Base-by-base conservation (phyloP, 2,888 invertebrate species). In the Vesta saturnalis region DNA sequence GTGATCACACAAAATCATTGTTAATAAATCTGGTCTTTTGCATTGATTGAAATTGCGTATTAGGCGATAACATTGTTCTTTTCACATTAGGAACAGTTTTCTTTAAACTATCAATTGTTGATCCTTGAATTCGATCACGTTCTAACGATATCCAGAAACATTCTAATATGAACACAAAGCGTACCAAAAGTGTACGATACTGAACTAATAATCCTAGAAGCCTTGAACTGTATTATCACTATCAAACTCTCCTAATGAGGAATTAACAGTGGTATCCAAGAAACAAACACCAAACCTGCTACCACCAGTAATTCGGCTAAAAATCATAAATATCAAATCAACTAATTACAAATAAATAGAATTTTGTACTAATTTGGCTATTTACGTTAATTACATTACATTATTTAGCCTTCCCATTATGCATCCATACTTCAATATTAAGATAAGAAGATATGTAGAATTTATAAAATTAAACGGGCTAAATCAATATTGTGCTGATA, bases 201-300 rank as follows among this genome's bases (percentile, higher is more conserved):
- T 97, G 97, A 1, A 98, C 94, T 52, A 99, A 82, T 0, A 99
- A 85, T 0, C 97, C 97, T 57, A 98, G 86, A 10, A 99, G 85
- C 54, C 95, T 86, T 0, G 99, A 99, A 61, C 92, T 92, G 80
- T 95, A 94, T 69, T 91, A 83, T 99, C 99, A 83, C 99, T 99
- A 55, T 87, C 85, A 83, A 99, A 99, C 84, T 99, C 95, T 0
- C 96, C 94, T 58, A 99, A 84, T 82, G 93, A 88, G 81, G 98
- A 96, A 70, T 89, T 88, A 77, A 98, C 94, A 0, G 97, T 94
- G 0, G 97, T 95, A 81, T 99, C 99, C 59, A 99, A 88, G 83
- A 98, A 97, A 80, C 97, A 97, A 1, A 99, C 90, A 2, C 97
- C 97, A 82, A 92, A 94, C 10, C 86, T 85, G 62, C 88, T 88